Evolutionary conservation across 2,888 invertebrate genomes (phyloP), one percentile per base, ranked within the genome.

Genomic region (Xylophagus ater): DNA sequence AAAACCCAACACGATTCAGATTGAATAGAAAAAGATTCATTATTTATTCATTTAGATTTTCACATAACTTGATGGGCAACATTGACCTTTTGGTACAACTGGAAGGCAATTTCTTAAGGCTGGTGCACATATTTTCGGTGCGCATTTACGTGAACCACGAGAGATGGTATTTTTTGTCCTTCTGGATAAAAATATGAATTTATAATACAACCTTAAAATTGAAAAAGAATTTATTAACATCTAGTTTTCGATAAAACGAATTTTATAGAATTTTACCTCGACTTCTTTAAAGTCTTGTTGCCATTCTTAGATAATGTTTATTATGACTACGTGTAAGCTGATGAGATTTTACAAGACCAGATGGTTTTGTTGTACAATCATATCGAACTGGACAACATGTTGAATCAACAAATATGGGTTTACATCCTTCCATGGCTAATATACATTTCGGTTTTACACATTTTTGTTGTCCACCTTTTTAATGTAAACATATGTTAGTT

Each of bases 21-120:
- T n/a, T n/a, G n/a, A n/a, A n/a, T n/a, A n/a, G n/a, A n/a, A n/a
- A n/a, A n/a, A 20, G 15, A 29, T 13, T 14, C 19, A 29, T 26
- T 15, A 34, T 29, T 25, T 15, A 54, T 28, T 42, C 37, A 30
- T 60, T 56, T 34, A 56, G 56, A 41, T 73, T 68, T 71, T 81
- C 76, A 57, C 87, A 60, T 87, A 88, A 56, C 82, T 82, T 34
- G 82, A 78, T 9, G 88, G 84, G 56, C 88, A 88, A 61, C 88
- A 88, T 55, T 85, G 80, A 2, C 84, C 85, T 25, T 73, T 69
- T 34, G 76, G 76, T 37, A 83, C 72, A 34, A 86, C 73, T 1
- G 88, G 86, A 34, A 67, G 68, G 60, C 88, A 89, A 34, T 82
- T 83, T 47, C 76, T 72, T 41, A 84, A 68, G 0, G 81, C 72